Evolutionary conservation across 2,888 invertebrate genomes (phyloP), one percentile per base, ranked within the genome.

Genomic region (Catonia carolina): DNA sequence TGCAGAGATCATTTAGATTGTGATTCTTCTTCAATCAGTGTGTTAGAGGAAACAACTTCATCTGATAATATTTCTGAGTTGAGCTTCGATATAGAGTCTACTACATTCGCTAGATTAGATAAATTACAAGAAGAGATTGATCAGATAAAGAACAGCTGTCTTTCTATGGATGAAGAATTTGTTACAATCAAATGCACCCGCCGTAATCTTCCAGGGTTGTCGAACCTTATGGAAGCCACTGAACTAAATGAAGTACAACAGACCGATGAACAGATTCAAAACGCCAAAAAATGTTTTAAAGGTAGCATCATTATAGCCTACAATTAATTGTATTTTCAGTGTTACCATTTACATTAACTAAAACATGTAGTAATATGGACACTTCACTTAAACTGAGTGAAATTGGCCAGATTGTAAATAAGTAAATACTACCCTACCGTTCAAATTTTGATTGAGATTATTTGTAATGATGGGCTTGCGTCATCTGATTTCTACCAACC

Each of bases 1-100:
- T n/a, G n/a, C n/a, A 27, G 8, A 27, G 27, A 27, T 27, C 27
- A 8, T 27, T 27, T 27, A 8, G 27, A 27, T 27, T 27, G 27
- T 27, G 27, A 27, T 27, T 27, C 27, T 6, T 27, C 27, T 6
- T 27, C 27, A 6, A 8, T 27, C 27, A 27, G 27, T 27, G 8
- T 27, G 66, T 8, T 27, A 27, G 5, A 27, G 8, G 67, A 68
- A 33, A n/a, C n/a, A n/a, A 63, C 61, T 23, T 69, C 69, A 17
- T 63, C 67, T 54, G 68, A 68, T 56, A 67, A 67, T 49, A 64
- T 64, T 23, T 69, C 69, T 10, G 68, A 68, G 27, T 37, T 68
- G 12, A 68, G 67, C 53, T 56, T 66, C 35, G 69, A 69, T 33
- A 53, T 64, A 18, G 58, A 63, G 1, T 39, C 59, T 10, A 60